Conservation (phyloP, 2,797 vertebrate species). For the Siniperca obscura region DNA sequence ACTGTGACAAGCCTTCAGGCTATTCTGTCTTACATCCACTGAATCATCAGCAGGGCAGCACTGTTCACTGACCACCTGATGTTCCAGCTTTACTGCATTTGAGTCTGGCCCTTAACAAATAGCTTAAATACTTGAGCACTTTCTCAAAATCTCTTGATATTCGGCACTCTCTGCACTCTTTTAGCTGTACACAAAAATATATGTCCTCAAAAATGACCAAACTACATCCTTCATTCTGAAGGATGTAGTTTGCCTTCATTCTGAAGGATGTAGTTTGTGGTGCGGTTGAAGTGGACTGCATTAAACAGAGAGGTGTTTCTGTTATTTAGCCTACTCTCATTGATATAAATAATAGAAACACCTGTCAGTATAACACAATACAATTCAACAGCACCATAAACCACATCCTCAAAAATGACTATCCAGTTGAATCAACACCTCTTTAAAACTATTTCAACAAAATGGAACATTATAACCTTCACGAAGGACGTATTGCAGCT, state of each 20-base stretch:
- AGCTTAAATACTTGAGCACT: too few species aligned
- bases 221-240: too few species aligned
- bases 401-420: background rate
- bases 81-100: too few species aligned
- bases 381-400: background rate
- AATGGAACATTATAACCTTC: background rate
- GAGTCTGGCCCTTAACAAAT: too few species aligned
- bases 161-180: too few species aligned
- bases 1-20: background rate
- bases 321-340: too few species aligned
- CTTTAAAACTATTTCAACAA: too few species aligned
- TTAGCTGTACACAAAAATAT: background rate
- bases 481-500: too few species aligned
- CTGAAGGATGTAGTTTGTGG: too few species aligned
- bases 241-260: too few species aligned
- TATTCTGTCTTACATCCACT: background rate
- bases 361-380: background rate
- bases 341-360: background rate
- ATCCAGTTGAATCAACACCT: background rate
- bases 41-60: background rate
- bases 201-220: background rate
- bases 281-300: too few species aligned
- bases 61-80: background rate
- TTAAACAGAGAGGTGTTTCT: background rate
- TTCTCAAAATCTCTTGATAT: too few species aligned